Percentiles rank a stretch among this genome's conserved stretches.
These are phyloP conservation scores for Trissolcus brochymenae DNA, from an alignment of 2,888 invertebrate species.

Conservation along the genomic window DNA sequence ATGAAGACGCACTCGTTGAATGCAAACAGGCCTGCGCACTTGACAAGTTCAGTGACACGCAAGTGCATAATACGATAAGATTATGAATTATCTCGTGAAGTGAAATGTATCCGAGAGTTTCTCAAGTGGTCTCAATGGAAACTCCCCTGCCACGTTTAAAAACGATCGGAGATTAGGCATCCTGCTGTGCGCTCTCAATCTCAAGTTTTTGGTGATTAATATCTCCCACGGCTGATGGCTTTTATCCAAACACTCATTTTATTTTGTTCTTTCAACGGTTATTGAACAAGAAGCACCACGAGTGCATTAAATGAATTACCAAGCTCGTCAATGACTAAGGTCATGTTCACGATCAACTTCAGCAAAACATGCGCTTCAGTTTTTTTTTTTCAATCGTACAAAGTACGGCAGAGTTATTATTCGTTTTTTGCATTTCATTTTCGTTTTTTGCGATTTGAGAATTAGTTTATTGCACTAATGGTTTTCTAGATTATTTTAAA, in stretches of 20 bases:
- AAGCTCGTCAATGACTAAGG: constrained; percentile 14
- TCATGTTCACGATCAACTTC: constrained; percentile 13
- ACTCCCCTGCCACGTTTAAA: background rate
- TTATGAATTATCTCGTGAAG: constrained; percentile 20
- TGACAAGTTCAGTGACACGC: constrained; percentile 29
- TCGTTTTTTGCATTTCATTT: too few relatives aligned
- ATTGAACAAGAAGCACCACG: constrained; percentile 4
- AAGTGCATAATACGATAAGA: constrained; percentile 21
- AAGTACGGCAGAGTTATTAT: too few relatives aligned
- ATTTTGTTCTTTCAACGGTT: background rate
- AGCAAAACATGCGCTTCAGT: too few relatives aligned
- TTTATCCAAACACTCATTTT: background rate
- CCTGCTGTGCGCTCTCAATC: too few relatives aligned
- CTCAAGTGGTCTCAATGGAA: background rate
- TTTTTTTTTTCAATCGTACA: too few relatives aligned
- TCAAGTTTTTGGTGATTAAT: background rate
- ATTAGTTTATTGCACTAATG: too few relatives aligned
- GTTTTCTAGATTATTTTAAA: too few relatives aligned
- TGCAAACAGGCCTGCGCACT: constrained; percentile 22
- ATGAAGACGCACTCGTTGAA: constrained; percentile 23
- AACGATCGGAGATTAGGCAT: background rate
- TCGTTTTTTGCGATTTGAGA: too few relatives aligned
- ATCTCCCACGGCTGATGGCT: background rate
- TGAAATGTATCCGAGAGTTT: constrained; percentile 3
- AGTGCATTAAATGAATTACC: constrained; percentile 10